Evolutionary conservation across 2,113 vertebrate genomes (phyloP), one percentile per base, ranked within the genome.

Genomic region (Falco punctatus): DNA sequence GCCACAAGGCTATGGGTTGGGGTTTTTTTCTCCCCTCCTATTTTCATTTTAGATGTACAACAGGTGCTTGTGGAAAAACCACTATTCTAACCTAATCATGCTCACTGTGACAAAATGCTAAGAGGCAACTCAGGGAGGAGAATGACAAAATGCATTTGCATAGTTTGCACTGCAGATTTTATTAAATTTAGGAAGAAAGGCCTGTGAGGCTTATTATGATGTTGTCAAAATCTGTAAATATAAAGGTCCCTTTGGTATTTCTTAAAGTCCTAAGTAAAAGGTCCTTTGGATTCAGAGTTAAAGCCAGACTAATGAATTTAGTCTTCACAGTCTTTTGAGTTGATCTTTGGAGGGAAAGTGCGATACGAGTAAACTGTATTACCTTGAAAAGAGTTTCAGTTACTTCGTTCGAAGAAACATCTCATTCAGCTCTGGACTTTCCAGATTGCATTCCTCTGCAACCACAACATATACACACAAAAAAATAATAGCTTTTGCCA

Each of bases 151-250:
- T 30, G 22, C 3, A 95, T 95, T 89, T 97, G 62, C 92, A 91
- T 69, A 96, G 82, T 81, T 96, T 92, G 59, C 51, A 91, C 15
- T 94, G 70, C 18, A 92, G 62, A 88, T 89, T 93, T 91, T 90
- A 96, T 92, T 96, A 96, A 96, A 97, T 96, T 97, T 90, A 64
- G n/a, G 51, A 79, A 81, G 77, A 96, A 87, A 70, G 54, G 64
- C 83, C 67, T 84, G 42, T 92, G 81, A 96, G 88, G 89, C 78
- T 93, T 73, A 95, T 35, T 73, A 95, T 35, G 6, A 22, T 15
- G 3, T 61, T 90, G 71, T 94, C 91, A 97, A 69, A 82, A 94
- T 33, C 44, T 65, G 69, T 86, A 93, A 88, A 95, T 88, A 90
- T 73, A 94, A 92, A 97, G 69, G 64, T 88, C 44, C 40, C 75